These are phyloP conservation scores for Apoda limacodes DNA, from an alignment of 2,888 invertebrate species.

Conservation along the genomic window DNA sequence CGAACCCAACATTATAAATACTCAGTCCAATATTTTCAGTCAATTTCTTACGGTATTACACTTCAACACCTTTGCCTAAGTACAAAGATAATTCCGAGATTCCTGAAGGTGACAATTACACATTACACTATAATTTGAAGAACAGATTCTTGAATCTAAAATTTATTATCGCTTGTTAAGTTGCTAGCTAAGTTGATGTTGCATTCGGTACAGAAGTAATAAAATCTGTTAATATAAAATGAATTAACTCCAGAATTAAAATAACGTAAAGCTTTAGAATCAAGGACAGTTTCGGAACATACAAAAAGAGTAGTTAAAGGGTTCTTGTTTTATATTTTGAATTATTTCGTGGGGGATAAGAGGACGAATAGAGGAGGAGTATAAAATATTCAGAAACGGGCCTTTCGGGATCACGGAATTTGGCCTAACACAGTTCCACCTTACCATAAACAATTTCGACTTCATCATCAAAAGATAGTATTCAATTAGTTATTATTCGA, in stretches of 20 bases:
- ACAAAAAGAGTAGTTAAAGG: too few relatives aligned
- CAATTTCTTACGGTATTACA: constrained; percentile 65
- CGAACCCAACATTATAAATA: constrained; percentile 56
- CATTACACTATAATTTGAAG: neutral
- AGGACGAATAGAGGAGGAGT: too few relatives aligned
- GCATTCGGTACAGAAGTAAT: too few relatives aligned
- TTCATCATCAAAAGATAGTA: constrained; percentile 33
- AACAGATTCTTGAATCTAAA: too few relatives aligned
- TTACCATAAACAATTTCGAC: constrained; percentile 51
- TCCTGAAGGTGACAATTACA: constrained; percentile 26
- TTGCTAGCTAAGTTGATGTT: too few relatives aligned
- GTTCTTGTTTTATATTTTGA: too few relatives aligned
- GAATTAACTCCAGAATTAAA: too few relatives aligned
- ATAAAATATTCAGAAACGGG: too few relatives aligned
- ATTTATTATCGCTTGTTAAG: too few relatives aligned
- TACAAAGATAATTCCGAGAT: constrained; percentile 46
- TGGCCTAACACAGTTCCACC: constrained; percentile 61
- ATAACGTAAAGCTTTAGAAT: too few relatives aligned
- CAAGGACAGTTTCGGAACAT: too few relatives aligned
- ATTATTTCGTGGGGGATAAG: constrained; percentile 6
- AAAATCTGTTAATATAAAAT: too few relatives aligned
- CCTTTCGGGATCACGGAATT: constrained; percentile 34
- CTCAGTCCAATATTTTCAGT: constrained; percentile 68
- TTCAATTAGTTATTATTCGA: constrained; percentile 35
- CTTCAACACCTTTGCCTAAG: constrained; percentile 51